Evolutionary conservation across 2,113 vertebrate genomes (phyloP).

Genomic region (Phylloscopus whistleri): DNA sequence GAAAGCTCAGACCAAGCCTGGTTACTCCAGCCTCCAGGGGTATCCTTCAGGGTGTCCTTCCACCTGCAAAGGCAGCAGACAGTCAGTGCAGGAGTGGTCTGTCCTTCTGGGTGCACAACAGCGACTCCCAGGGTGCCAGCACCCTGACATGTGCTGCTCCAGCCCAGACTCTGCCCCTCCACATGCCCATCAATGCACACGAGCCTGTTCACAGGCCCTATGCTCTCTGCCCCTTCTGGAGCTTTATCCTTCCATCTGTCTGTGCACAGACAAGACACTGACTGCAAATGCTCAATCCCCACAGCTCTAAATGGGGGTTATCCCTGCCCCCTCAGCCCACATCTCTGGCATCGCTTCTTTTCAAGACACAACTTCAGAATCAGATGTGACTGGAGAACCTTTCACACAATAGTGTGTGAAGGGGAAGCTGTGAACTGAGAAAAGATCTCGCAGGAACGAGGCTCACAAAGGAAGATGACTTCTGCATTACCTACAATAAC

Average conservation of each 20-base stretch:
- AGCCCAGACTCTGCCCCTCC: neutral
- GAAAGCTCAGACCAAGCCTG: neutral
- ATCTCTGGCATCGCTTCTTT: neutral
- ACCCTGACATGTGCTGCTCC: neutral
- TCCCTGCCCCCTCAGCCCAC: neutral
- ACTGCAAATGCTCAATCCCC: neutral
- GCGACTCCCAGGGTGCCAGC: no score
- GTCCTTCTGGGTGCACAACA: neutral
- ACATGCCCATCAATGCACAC: neutral
- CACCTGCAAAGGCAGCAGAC: neutral
- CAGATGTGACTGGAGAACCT: neutral
- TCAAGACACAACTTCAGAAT: neutral
- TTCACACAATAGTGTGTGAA: neutral
- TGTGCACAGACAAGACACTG: neutral
- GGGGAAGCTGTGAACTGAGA: neutral
- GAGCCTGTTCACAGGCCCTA: neutral
- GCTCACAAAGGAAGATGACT: neutral
- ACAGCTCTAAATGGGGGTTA: neutral
- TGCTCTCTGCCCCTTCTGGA: neutral
- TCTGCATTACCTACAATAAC: neutral
- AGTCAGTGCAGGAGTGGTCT: accelerated
- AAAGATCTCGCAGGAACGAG: neutral
- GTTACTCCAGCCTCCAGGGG: neutral
- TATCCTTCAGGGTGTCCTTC: neutral
- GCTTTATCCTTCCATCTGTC: neutral